Evolutionary conservation across 2,888 invertebrate species (phyloP), one percentile per base, ranked within the genome.

Genomic region (Pseudolycoriella hygida): DNA sequence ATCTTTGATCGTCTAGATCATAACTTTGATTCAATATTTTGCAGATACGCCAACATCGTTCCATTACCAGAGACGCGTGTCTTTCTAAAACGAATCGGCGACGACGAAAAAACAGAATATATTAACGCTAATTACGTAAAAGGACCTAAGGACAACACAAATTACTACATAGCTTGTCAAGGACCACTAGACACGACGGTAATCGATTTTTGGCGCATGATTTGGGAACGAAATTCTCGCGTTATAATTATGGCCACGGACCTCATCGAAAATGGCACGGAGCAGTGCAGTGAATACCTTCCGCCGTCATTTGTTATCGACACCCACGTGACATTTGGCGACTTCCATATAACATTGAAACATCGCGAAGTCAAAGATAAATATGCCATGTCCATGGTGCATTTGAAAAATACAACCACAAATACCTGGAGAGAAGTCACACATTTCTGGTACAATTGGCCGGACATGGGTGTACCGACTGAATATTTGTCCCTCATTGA

Each of bases 391-490:
- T 89, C 90, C 18, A 80, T 76, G 53, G 69, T 93, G 15, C 81
- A 87, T 60, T 67, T 93, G 2, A 85, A 87, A 69, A 84, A 86
- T 61, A 68, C 83, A 63, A 73, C 77, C 51, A 82, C 81, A 40
- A 84, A 86, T 60, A 79, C 83, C 49, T 83, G 84, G 73, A 68
- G 92, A 39, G 90, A 93, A 61, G 73, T 93, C 45, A 85, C 80
- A 1, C 93, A 93, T 58, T 77, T 90, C 56, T 93, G 93, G 92
- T 90, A 88, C 68, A 77, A 87, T 57, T 94, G 93, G 93, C 92
- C 93, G 0, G 64, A 65, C 46, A 77, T 80, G 50, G 89, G 89
- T 1, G 81, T 85, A 1, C 92, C 92, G 2, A 73, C 74, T 6
- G 89, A 90, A 56, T 80, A 80, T 44, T 78, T 83, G 44, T 82